These are phyloP conservation scores for Chionoecetes opilio DNA, from an alignment of 1,140 invertebrate genomes.

Conservation along the genomic window DNA sequence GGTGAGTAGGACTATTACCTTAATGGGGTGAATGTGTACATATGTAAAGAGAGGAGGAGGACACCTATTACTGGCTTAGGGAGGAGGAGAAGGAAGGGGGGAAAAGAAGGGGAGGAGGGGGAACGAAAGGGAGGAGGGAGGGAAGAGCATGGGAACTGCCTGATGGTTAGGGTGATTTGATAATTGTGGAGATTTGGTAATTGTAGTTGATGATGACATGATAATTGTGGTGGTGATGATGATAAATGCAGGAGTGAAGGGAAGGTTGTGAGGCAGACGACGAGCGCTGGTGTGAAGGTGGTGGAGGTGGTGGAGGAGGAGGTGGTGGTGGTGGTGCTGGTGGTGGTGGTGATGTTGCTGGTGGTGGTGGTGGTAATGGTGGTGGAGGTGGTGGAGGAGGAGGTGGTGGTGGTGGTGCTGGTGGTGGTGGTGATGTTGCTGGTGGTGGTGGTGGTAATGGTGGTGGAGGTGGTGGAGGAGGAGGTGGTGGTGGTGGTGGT, in stretches of 20 bases:
- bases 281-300: neutral
- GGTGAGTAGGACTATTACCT: too few relatives aligned
- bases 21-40: too few relatives aligned
- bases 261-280: neutral
- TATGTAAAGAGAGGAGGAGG: too few relatives aligned
- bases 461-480: too few relatives aligned
- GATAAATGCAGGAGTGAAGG: neutral
- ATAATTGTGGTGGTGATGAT: neutral
- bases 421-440: too few relatives aligned
- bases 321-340: neutral
- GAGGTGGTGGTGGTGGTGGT: too few relatives aligned
- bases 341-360: neutral
- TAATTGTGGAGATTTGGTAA: neutral
- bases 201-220: conserved; percentile 19
- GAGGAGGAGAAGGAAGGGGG: too few relatives aligned
- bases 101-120: neutral
- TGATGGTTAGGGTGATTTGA: neutral
- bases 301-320: conserved; percentile 7
- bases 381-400: too few relatives aligned
- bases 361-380: too few relatives aligned
- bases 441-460: too few relatives aligned
- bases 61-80: too few relatives aligned
- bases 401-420: too few relatives aligned
- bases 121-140: neutral
- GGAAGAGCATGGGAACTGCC: conserved; percentile 1